These are phyloP conservation scores for Ambastaia sidthimunki DNA, from an alignment of 2,797 vertebrate species.

Conservation along the genomic window DNA sequence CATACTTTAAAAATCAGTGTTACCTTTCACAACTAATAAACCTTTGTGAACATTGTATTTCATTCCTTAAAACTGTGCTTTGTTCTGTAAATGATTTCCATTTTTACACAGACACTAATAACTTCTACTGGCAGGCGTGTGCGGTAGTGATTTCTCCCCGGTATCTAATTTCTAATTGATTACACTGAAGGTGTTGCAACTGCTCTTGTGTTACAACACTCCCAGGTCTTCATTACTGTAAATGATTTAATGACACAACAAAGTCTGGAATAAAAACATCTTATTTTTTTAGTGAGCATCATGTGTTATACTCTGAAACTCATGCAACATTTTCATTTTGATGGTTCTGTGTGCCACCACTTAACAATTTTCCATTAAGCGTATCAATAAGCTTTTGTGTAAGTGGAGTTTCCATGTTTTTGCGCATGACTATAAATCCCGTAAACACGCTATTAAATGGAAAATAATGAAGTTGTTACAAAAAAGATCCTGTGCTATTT, in stretches of 20 bases:
- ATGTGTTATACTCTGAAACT: background rate
- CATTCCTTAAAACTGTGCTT: background rate
- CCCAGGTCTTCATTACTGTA: background rate
- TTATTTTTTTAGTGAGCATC: background rate
- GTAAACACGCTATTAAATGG: background rate
- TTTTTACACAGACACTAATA: background rate
- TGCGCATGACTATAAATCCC: background rate
- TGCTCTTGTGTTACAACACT: background rate
- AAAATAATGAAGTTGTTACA: conserved; percentile 32
- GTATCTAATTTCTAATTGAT: conserved; percentile 25
- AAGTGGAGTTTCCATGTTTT: background rate
- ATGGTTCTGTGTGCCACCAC: background rate
- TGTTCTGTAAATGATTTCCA: background rate
- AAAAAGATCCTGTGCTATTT: conserved; percentile 32
- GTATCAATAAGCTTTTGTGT: conserved; percentile 1
- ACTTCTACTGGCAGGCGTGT: background rate
- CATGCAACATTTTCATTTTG: background rate
- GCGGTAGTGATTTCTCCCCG: conserved; percentile 4
- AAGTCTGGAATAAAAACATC: background rate
- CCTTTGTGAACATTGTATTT: no score
- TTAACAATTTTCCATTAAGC: conserved; percentile 10
- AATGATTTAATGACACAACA: conserved; percentile 21
- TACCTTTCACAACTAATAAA: background rate
- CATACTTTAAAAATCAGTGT: background rate
- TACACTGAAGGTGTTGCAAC: background rate